Evolutionary conservation across 2,113 vertebrate species (phyloP), one percentile per base, ranked within the genome.

Genomic region (Eonycteris spelaea): DNA sequence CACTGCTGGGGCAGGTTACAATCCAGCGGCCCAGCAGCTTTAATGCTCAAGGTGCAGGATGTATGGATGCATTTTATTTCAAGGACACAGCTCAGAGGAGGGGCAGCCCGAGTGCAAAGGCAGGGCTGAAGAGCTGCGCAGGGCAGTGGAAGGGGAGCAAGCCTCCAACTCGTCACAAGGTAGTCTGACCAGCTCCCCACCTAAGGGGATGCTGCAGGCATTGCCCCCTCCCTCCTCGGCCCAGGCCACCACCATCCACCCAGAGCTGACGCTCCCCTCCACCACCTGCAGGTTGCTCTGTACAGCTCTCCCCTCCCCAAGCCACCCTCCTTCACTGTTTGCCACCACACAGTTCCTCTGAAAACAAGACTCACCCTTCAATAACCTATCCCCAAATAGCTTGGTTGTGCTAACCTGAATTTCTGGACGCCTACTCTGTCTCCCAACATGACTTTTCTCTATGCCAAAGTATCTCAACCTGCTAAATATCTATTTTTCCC

Each of bases 71-170:
- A 4, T 12, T 89, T 86, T 38, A 77, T n/a, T 86, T 92, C 63
- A 13, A 51, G 63, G 9, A 38, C 22, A 16, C 0, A 30, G 80
- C 80, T 35, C 35, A 51, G 86, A 95, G 77, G 24, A 53, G 26
- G 28, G 43, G 51, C 55, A 35, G 59, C 57, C 30, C 73, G 7
- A 68, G 67, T 3, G 22, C 59, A 28, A 61, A 28, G 51, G 2
- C 9, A 4, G n/a, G 71, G 40, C 24, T 1, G 1, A 15, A 28
- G 21, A 38, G 19, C 13, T 7, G 13, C 51, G 0, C 7, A 40
- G 83, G 63, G 38, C 10, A 55, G 59, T 6, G 24, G 55, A 24
- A 26, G 55, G 4, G 18, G 40, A 16, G 48, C 53, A 35, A 45
- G 16, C 48, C 40, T 40, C 65, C 0, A 0, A 16, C 43, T 57